A percentile compares a stretch with the other conserved stretches of the same genome.
These are phyloP conservation scores for Lepidonotus clava DNA, from an alignment of 2,888 invertebrate species.

Conservation along the genomic window DNA sequence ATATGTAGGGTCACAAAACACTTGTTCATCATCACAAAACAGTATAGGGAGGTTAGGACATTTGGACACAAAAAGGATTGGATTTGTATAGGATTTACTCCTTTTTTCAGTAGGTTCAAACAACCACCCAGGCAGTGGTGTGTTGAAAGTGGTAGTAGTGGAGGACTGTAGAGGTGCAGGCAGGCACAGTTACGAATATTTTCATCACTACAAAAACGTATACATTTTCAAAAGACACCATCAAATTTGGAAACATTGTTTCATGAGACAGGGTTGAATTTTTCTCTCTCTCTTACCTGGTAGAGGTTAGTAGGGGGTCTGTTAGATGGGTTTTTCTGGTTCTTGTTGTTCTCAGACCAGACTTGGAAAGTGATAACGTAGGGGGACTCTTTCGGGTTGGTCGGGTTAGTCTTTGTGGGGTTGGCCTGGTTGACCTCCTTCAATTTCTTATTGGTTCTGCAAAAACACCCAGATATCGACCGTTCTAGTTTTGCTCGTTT, in stretches of 20 bases:
- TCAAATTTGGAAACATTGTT: slow-evolving; percentile 21
- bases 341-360: slow-evolving; percentile 21
- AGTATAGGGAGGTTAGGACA: neutral
- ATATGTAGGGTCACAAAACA: too few species aligned
- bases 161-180: neutral
- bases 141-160: neutral
- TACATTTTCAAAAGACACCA: slow-evolving; percentile 25
- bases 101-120: slow-evolving; percentile 8
- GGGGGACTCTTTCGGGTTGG: slow-evolving; percentile 43
- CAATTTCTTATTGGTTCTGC: slow-evolving; percentile 50
- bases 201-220: neutral
- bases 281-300: slow-evolving; percentile 43
- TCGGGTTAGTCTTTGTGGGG: slow-evolving; percentile 42
- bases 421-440: slow-evolving; percentile 42
- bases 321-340: slow-evolving; percentile 42
- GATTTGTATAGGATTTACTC: neutral
- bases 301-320: slow-evolving; percentile 52
- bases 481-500: slow-evolving; percentile 32
- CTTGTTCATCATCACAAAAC: slow-evolving; percentile 19
- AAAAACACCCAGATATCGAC: slow-evolving; percentile 40
- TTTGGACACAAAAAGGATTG: neutral
- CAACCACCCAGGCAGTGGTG: neutral
- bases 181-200: neutral
- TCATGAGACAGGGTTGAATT: neutral
- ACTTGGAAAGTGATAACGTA: slow-evolving; percentile 52